Base-by-base conservation (phyloP, 2,888 invertebrate species). In the Lochmaea capreae region DNA sequence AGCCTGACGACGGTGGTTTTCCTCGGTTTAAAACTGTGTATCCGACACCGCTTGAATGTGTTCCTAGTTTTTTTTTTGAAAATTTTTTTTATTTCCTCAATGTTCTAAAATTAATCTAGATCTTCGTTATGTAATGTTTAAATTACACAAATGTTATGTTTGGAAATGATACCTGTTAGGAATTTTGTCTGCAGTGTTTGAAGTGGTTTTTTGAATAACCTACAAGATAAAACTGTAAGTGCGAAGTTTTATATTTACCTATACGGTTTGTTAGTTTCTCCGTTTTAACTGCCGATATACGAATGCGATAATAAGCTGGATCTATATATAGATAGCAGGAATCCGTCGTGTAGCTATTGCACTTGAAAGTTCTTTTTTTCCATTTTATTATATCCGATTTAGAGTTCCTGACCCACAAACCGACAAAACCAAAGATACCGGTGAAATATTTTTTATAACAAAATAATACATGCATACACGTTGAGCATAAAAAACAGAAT, bases 251-350 rank as follows among this genome's bases (percentile, higher is more conserved):
- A 57, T 67, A 62, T 65, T 71, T 58, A 68, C 33, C 52, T 68
- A 65, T 26, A 65, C 43, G 42, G 16, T 68, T 73, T 77, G 49
- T 59, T 67, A 63, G 33, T 65, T 65, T 74, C 75, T 72, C 63
- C 72, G 69, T 74, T 67, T 68, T 72, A 72, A 72, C 69, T 54
- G 68, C 73, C 54, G 68, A 68, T 72, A 71, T 67, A 71, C 46
- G 68, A 77, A 52, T 78, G 76, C 79, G 76, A 74, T 79, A 78
- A 79, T 79, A 77, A 76, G 80, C 80, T 82, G 80, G 77, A 77
- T 78, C 82, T 83, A 83, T 80, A 83, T 81, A 80, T 83, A 82
- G 81, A 80, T 58, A 72, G 79, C 80, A 78, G 77, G 76, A 77
- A 78, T 77, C 65, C 63, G 54, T 33, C 33, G 33, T 39, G 33